phyloP scores from a whole-genome alignment of 2,797 vertebrate genomes.

The Mionectes olivaceus region DNA sequence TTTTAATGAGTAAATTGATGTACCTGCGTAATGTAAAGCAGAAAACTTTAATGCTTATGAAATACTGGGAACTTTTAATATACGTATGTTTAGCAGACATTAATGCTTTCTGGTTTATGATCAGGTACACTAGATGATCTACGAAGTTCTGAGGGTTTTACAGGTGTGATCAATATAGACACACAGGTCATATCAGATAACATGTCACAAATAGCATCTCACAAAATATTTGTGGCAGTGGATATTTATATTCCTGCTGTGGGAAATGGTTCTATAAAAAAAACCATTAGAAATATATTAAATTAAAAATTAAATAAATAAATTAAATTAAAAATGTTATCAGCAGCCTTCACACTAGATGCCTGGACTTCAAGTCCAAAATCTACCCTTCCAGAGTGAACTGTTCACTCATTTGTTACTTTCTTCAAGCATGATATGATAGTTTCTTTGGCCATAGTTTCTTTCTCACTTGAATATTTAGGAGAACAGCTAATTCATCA shows the following conservation, averaged over 20 bases:
- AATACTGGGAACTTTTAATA: neutral
- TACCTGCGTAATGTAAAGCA: neutral
- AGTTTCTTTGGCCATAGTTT: neutral
- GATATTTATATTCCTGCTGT: neutral
- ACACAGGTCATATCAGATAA: neutral
- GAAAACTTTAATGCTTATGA: neutral
- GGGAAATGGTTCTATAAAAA: neutral
- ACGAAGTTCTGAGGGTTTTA: neutral
- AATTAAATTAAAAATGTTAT: neutral
- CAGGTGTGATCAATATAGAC: neutral
- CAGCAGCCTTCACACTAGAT: neutral
- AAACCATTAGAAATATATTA: neutral
- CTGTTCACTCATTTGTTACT: neutral
- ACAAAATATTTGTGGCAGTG: neutral
- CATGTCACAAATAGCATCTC: neutral
- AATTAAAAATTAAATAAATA: neutral
- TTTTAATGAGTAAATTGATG: neutral
- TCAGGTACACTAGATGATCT: neutral
- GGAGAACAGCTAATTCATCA: constrained; percentile 19
- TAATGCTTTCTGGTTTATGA: neutral
- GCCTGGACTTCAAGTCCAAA: neutral
- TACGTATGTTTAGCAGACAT: neutral
- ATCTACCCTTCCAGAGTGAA: neutral
- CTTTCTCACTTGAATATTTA: constrained; percentile 4
- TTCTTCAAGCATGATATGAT: neutral